Conservation (phyloP, 1,140 invertebrate genomes). For the Cyrtorhinus lividipennis region DNA sequence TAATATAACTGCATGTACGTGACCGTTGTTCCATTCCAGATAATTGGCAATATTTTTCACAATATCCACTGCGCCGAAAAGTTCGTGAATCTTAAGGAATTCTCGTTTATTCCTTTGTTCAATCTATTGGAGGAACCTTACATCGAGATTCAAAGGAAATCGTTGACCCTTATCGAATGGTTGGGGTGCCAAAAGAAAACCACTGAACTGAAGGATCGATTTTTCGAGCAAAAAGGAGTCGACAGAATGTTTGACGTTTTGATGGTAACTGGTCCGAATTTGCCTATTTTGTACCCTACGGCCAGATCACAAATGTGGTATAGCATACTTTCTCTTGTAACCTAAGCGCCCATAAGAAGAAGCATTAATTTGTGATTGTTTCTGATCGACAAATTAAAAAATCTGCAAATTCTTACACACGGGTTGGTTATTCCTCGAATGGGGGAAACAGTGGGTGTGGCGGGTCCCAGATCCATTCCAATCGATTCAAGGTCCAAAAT, state of each 20-base stretch:
- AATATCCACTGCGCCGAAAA: not conserved
- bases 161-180: conserved; percentile 4
- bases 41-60: conserved; percentile 4
- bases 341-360: too few species aligned
- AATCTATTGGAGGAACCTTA: not conserved
- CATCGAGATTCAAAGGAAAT: not conserved
- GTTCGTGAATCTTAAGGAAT: conserved; percentile 7
- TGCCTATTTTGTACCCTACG: too few species aligned
- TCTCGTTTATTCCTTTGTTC: conserved; percentile 1
- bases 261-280: not conserved
- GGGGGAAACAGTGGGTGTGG: too few species aligned
- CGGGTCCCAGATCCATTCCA: too few species aligned
- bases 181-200: conserved; percentile 3
- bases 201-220: not conserved
- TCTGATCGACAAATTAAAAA: too few species aligned
- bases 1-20: too few species aligned
- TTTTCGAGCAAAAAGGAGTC: conserved; percentile 8
- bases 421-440: too few species aligned
- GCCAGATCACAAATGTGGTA: too few species aligned
- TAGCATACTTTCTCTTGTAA: not conserved
- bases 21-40: not conserved
- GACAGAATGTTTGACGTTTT: conserved; percentile 1
- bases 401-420: too few species aligned
- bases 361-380: too few species aligned
- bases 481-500: too few species aligned